Base-by-base conservation (phyloP, 1,140 invertebrate species). In the Pachypsylla venusta region DNA sequence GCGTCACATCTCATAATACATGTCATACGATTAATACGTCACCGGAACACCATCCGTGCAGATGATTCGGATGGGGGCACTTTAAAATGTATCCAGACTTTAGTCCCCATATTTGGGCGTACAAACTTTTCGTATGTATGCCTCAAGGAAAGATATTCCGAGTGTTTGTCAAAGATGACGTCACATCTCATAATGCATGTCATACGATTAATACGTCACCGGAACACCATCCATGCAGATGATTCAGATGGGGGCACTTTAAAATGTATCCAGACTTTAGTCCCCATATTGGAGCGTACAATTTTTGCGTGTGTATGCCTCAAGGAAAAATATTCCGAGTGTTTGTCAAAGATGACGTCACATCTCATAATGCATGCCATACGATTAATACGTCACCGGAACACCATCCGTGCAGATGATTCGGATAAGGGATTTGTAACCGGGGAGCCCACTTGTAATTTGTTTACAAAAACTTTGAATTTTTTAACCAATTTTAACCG, bases 41-140 rank as follows among this genome's bases (percentile, higher is more conserved):
- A 0, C 71, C 76, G 1, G 76, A 80, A 56, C 74, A 79, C 63
- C 84, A 88, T 75, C 86, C 85, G 27, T 89, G 87, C 42, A 5
- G 42, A 19, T 48, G n/a, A n/a, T 35, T n/a, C 42, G 42, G n/a
- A n/a, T n/a, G n/a, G n/a, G n/a, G n/a, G n/a, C n/a, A n/a, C n/a
- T n/a, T n/a, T n/a, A n/a, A n/a, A n/a, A n/a, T 20, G 7, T 19
- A 7, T 12, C 14, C 25, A 14, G 24, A 57, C 14, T 13, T 2
- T 20, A 39, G n/a, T 13, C 5, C 7, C 2, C 39, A 62, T 26
- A 26, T 25, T 61, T 13, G 58, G 25, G 59, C 63, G 5, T 92
- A 82, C 67, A 91, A 91, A 73, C 74, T 93, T 1, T 93, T 88
- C 61, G 80, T 91, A 1, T 92, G 88, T 66, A 90, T 90, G 86